A percentile compares a stretch with the other conserved stretches of the same genome.
These are phyloP conservation scores for Synanceia verrucosa DNA, from an alignment of 2,797 vertebrate genomes.

Conservation along the genomic window DNA sequence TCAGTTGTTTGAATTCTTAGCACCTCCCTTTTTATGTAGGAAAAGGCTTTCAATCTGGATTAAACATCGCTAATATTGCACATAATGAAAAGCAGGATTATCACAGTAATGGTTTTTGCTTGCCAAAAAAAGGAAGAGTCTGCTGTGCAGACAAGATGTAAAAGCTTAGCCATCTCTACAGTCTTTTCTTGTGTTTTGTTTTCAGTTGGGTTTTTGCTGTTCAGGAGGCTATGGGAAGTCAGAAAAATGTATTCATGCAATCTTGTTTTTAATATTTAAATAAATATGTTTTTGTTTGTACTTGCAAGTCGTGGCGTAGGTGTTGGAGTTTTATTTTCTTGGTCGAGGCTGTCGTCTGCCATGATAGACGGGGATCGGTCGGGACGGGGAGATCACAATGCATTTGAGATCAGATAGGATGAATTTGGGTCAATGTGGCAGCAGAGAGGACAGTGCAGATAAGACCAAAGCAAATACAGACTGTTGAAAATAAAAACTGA, in stretches of 20 bases:
- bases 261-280: conserved; percentile 24
- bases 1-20: conserved; percentile 20
- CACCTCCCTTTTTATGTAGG: conserved; percentile 31
- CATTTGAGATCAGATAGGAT: conserved; percentile 34
- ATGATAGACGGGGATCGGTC: background rate
- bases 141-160: conserved; percentile 20
- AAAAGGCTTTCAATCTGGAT: conserved; percentile 43
- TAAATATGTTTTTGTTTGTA: conserved; percentile 1
- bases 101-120: conserved; percentile 26
- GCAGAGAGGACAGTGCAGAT: conserved; percentile 29
- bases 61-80: conserved; percentile 50
- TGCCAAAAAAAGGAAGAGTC: conserved; percentile 15
- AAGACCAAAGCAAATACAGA: conserved; percentile 34
- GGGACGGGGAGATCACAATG: background rate
- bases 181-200: background rate
- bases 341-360: conserved; percentile 1
- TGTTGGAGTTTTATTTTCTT: background rate
- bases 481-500: conserved; percentile 23
- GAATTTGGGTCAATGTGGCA: conserved; percentile 36
- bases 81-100: conserved; percentile 56
- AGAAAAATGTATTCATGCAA: conserved; percentile 12
- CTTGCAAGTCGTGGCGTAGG: background rate
- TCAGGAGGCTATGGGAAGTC: background rate
- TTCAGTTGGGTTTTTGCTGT: background rate
- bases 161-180: conserved; percentile 1